These are phyloP conservation scores for Phalacrocorax pelagicus DNA, from an alignment of 2,113 vertebrate genomes.

Conservation along the genomic window DNA sequence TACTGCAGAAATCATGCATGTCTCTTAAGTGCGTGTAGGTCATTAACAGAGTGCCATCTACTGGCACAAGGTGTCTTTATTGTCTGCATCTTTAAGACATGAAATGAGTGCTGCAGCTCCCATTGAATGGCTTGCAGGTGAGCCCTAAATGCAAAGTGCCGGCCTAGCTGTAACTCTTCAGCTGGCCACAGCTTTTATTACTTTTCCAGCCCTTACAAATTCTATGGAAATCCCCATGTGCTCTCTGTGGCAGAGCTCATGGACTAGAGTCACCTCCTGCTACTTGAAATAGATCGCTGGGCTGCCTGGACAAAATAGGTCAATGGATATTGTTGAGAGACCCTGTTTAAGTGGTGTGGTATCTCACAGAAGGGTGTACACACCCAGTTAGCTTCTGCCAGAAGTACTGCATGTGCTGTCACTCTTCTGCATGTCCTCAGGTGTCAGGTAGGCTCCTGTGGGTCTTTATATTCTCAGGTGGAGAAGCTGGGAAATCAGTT, in stretches of 20 bases:
- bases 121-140: not conserved
- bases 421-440: not conserved
- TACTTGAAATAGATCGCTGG: not conserved
- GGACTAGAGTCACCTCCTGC: not conserved
- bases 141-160: not conserved
- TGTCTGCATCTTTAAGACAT: not conserved
- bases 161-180: not conserved
- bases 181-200: not conserved
- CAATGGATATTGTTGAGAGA: not conserved
- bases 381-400: not conserved
- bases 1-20: not conserved
- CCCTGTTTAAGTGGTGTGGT: accelerated
- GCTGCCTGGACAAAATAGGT: not conserved
- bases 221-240: not conserved
- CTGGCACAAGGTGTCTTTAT: not conserved
- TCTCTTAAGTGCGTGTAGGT: not conserved
- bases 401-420: not conserved
- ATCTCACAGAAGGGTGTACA: not conserved
- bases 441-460: not conserved
- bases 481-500: not conserved
- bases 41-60: conserved; percentile 16
- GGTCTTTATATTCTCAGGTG: not conserved
- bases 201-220: not conserved
- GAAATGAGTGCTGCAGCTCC: not conserved
- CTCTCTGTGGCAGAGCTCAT: not conserved